These are phyloP conservation scores for Orestias chungarensis DNA, from an alignment of 2,797 vertebrate species.

Conservation along the genomic window DNA sequence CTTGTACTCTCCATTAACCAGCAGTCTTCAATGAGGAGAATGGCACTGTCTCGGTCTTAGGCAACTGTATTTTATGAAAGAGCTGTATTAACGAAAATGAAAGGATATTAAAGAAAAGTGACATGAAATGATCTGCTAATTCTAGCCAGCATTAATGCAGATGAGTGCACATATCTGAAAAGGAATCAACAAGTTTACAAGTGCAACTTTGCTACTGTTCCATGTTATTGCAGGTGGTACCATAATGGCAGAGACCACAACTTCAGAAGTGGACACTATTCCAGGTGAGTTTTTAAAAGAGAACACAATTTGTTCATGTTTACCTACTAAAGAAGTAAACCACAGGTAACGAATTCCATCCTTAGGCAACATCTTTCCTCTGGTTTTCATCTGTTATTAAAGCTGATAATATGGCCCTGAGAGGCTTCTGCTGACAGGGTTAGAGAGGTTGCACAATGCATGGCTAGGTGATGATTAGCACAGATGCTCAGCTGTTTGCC, in stretches of 20 bases:
- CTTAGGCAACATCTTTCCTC: slow-evolving; percentile 19
- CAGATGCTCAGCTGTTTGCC: slow-evolving; percentile 71
- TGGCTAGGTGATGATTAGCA: slow-evolving; percentile 70
- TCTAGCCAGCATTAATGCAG: slow-evolving; percentile 31
- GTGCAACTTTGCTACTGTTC: slow-evolving; percentile 33
- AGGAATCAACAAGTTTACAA: neutral
- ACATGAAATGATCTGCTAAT: slow-evolving; percentile 13
- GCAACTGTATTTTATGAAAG: neutral
- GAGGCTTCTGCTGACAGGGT: slow-evolving; percentile 56
- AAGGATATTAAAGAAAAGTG: neutral
- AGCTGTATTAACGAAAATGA: neutral
- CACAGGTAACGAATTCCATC: slow-evolving; percentile 44
- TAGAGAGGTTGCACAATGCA: slow-evolving; percentile 59
- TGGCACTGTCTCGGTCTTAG: slow-evolving; percentile 47
- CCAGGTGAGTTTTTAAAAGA: slow-evolving; percentile 67
- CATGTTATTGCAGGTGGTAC: slow-evolving; percentile 68
- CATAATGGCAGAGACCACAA: slow-evolving; percentile 70
- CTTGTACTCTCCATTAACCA: slow-evolving; percentile 56
- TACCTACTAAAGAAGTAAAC: slow-evolving; percentile 15
- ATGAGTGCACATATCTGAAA: slow-evolving; percentile 3
- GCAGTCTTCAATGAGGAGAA: slow-evolving; percentile 73
- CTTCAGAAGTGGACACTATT: slow-evolving; percentile 66
- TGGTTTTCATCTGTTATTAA: slow-evolving; percentile 68
- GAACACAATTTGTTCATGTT: slow-evolving; percentile 1
- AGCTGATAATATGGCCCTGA: slow-evolving; percentile 62